Evolutionary conservation across 1,140 invertebrate genomes (phyloP).

Genomic region (Bombus confusus): DNA sequence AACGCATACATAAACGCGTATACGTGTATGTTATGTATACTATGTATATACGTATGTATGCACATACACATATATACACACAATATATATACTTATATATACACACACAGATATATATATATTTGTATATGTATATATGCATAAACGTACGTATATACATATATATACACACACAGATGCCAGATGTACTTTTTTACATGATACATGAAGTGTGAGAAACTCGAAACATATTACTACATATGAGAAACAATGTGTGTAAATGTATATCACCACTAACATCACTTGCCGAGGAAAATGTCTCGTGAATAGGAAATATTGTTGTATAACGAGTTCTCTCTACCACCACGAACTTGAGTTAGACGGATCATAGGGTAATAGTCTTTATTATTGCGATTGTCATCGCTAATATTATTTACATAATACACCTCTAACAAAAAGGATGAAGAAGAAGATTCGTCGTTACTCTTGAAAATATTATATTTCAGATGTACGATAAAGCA

Average conservation of each 20-base stretch:
- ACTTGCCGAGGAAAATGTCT: constrained; percentile 29
- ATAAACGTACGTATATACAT: constrained; percentile 10
- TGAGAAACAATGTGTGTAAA: not conserved
- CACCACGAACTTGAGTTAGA: not conserved
- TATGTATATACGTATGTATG: constrained; percentile 16
- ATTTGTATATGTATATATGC: not conserved
- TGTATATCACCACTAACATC: not conserved
- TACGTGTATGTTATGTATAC: not conserved
- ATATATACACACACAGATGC: constrained; percentile 5
- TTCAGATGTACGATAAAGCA: no score
- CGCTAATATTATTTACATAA: not conserved
- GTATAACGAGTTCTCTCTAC: not conserved
- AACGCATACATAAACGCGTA: not conserved
- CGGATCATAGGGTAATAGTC: not conserved
- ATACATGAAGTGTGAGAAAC: constrained; percentile 21
- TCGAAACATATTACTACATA: not conserved
- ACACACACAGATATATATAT: not conserved
- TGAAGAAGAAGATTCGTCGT: no score
- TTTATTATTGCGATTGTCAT: not conserved
- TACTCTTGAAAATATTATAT: no score
- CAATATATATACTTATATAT: constrained; percentile 19
- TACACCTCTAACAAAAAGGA: no score
- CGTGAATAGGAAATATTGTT: no score
- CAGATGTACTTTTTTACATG: constrained; percentile 13
- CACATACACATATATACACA: not conserved